Conservation (phyloP, 2,888 invertebrate species). For the Rhabditoides inermis region DNA sequence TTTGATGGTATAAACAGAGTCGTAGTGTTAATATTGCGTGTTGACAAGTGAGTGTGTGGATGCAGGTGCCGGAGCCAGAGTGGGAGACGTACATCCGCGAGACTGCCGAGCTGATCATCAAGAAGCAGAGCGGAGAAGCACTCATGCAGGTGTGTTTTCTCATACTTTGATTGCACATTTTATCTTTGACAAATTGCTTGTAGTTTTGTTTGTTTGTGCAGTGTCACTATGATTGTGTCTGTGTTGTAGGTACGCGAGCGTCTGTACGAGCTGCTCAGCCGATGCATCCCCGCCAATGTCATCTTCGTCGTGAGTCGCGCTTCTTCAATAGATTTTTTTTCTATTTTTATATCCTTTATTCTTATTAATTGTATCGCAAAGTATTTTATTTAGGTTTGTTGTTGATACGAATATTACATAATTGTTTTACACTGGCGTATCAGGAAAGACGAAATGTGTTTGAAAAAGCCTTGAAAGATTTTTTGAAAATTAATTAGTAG, state of each 20-base stretch:
- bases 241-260: conserved; percentile 69
- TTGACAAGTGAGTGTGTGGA: too few relatives aligned
- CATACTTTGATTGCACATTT: background rate
- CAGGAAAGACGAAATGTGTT: too few relatives aligned
- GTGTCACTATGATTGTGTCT: background rate
- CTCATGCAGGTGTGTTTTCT: conserved; percentile 31
- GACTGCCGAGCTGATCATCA: conserved; percentile 75
- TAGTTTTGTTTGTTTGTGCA: background rate
- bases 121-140: conserved; percentile 73
- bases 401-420: too few relatives aligned
- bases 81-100: conserved; percentile 82
- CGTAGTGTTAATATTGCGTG: too few relatives aligned
- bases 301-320: conserved; percentile 68
- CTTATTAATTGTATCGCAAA: background rate
- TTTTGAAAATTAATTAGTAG: too few relatives aligned
- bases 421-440: background rate
- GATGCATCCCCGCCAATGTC: conserved; percentile 83
- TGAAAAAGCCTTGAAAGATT: too few relatives aligned
- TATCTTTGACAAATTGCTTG: background rate
- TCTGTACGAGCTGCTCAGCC: conserved; percentile 82
- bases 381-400: background rate
- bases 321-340: background rate
- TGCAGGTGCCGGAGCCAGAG: conserved; percentile 77
- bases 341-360: background rate
- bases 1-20: too few relatives aligned